Percentiles rank a stretch among this genome's conserved stretches.
Evolutionary conservation across 2,888 invertebrate species (phyloP).

Genomic region (Caenorhabditis wallacei): DNA sequence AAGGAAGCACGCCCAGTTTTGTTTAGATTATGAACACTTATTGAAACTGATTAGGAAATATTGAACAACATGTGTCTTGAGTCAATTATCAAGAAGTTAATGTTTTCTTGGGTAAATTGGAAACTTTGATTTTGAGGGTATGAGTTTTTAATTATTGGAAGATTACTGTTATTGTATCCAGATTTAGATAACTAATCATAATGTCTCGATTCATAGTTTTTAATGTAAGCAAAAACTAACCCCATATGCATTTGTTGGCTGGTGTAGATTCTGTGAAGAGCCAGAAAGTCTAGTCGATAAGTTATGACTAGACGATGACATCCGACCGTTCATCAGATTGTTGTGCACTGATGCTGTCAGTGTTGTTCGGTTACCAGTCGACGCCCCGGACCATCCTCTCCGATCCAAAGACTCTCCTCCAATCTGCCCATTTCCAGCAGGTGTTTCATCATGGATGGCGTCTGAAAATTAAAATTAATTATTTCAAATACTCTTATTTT

Average conservation of each 20-base stretch:
- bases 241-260: conserved; percentile 58
- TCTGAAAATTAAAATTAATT: conserved; percentile 62
- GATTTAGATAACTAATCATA: no score
- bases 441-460: conserved; percentile 64
- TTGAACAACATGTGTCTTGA: no score
- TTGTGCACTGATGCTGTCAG: conserved; percentile 63
- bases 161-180: no score
- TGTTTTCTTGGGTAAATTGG: no score
- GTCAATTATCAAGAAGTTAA: no score
- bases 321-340: conserved; percentile 63
- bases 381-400: conserved; percentile 61
- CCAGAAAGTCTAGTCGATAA: conserved; percentile 64
- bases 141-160: no score
- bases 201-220: no score
- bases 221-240: conserved; percentile 16
- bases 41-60: background rate
- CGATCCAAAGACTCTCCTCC: conserved; percentile 64
- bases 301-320: conserved; percentile 68
- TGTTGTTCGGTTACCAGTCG: conserved; percentile 43
- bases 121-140: no score
- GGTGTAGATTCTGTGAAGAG: conserved; percentile 69
- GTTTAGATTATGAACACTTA: no score
- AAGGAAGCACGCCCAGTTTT: background rate
- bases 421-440: conserved; percentile 17
- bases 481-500: background rate